These are phyloP conservation scores for Drosophila colorata DNA, from an alignment of 2,888 invertebrate genomes.

Conservation along the genomic window DNA sequence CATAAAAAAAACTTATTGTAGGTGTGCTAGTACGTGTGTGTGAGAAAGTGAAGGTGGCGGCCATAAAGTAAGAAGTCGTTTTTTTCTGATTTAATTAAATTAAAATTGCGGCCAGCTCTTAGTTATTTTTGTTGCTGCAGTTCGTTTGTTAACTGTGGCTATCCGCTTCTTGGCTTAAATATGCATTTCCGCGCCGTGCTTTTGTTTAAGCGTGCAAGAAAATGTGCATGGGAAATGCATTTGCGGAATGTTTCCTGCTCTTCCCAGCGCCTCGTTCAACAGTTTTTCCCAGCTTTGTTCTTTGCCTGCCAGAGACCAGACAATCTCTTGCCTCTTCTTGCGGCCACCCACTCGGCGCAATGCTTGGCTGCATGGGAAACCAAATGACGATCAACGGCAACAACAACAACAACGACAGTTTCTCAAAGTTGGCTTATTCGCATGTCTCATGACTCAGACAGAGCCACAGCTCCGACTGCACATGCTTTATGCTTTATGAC, in stretches of 20 bases:
- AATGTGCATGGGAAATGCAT: constrained; percentile 81
- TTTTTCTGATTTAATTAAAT: constrained; percentile 58
- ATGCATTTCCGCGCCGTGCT: constrained; percentile 53
- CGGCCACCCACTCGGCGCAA: constrained; percentile 40
- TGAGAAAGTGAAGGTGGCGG: constrained; percentile 59
- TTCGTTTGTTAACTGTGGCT: constrained; percentile 27
- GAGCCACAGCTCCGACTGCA: constrained; percentile 23
- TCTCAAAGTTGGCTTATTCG: constrained; percentile 43
- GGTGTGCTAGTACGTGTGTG: constrained; percentile 38
- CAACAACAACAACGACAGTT: constrained; percentile 18
- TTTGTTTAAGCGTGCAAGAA: constrained; percentile 46
- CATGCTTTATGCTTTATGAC: constrained; percentile 60
- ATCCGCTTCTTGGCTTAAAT: constrained; percentile 55
- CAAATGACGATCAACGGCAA: constrained; percentile 37
- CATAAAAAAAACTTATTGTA: constrained; percentile 16
- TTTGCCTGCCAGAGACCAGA: constrained; percentile 18
- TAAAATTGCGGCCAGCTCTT: constrained; percentile 56
- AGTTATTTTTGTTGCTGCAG: constrained; percentile 23
- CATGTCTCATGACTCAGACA: constrained; percentile 17
- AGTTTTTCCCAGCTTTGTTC: constrained; percentile 69
- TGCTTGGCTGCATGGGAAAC: constrained; percentile 66
- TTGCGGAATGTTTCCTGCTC: constrained; percentile 73
- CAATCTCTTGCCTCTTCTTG: constrained; percentile 13
- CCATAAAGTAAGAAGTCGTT: constrained; percentile 16
- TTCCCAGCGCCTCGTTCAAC: constrained; percentile 4